Evolutionary conservation across 1,140 invertebrate genomes (phyloP).

Genomic region (Phymorhynchus buccinoides): DNA sequence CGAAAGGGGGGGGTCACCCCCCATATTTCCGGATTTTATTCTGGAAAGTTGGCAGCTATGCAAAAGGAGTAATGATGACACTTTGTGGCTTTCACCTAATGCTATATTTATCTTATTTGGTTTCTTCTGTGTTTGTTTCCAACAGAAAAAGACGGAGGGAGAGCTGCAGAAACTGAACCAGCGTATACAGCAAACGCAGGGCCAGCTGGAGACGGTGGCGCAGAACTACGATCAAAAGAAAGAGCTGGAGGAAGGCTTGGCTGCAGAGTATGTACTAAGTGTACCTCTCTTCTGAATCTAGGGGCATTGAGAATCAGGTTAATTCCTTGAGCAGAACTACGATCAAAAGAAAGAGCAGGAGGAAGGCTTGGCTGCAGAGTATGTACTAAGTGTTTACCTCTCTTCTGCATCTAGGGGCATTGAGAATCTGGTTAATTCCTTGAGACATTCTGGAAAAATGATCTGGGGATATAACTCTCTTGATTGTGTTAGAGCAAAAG

Average conservation of each 20-base stretch:
- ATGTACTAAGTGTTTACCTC: too few relatives aligned
- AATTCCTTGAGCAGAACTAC: conserved; percentile 93
- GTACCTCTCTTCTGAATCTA: too few relatives aligned
- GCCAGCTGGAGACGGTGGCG: conserved; percentile 88
- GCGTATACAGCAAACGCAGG: conserved; percentile 88
- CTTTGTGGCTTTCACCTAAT: conserved; percentile 20
- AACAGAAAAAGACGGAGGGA: conserved; percentile 88
- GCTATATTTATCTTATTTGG: too few relatives aligned
- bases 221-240: conserved; percentile 96
- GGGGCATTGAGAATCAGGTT: too few relatives aligned
- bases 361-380: conserved; percentile 81
- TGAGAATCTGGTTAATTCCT: too few relatives aligned
- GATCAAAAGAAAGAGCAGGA: conserved; percentile 94
- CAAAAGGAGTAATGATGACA: neutral
- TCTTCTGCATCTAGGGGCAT: too few relatives aligned
- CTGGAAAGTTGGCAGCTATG: too few relatives aligned
- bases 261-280: conserved; percentile 77
- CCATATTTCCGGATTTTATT: neutral
- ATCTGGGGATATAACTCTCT: too few relatives aligned
- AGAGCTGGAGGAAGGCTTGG: conserved; percentile 87
- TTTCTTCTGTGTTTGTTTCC: neutral
- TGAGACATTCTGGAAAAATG: too few relatives aligned
- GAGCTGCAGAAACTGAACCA: conserved; percentile 90
- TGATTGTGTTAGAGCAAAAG: too few relatives aligned
- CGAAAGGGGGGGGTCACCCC: too few relatives aligned